These are phyloP conservation scores for Tipula vernalis DNA, from an alignment of 2,888 invertebrate species.

Conservation along the genomic window DNA sequence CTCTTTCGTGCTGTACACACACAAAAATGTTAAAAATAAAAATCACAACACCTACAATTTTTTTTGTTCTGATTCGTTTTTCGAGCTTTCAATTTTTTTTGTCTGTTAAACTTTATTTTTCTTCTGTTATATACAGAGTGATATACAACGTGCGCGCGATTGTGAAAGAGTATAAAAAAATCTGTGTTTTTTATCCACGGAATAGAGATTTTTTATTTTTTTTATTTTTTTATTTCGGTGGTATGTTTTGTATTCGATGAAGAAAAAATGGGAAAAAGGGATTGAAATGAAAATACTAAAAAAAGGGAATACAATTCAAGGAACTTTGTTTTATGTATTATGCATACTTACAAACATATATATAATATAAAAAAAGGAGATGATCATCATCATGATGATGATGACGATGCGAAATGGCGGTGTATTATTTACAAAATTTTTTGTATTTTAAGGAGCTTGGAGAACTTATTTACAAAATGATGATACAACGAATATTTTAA, in stretches of 20 bases:
- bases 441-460: not conserved
- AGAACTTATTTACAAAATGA: not conserved
- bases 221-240: not conserved
- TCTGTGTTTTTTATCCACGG: not conserved
- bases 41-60: not conserved
- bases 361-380: not conserved
- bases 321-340: not conserved
- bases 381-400: not conserved
- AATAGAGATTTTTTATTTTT: not conserved
- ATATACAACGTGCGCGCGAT: constrained; percentile 4
- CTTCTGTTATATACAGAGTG: not conserved
- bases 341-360: not conserved
- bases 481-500: not conserved
- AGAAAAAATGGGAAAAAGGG: not conserved
- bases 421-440: not conserved
- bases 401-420: not conserved
- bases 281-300: not conserved
- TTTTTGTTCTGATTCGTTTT: not conserved
- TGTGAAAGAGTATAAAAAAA: not conserved
- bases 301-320: not conserved
- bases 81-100: not conserved
- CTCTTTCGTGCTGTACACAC: not conserved
- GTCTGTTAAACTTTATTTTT: not conserved
- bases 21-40: not conserved
- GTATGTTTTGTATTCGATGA: not conserved